Percentiles rank a stretch among this genome's conserved stretches.
Conservation (phyloP, 2,113 vertebrate species). For the Cynoglossus semilaevis region DNA sequence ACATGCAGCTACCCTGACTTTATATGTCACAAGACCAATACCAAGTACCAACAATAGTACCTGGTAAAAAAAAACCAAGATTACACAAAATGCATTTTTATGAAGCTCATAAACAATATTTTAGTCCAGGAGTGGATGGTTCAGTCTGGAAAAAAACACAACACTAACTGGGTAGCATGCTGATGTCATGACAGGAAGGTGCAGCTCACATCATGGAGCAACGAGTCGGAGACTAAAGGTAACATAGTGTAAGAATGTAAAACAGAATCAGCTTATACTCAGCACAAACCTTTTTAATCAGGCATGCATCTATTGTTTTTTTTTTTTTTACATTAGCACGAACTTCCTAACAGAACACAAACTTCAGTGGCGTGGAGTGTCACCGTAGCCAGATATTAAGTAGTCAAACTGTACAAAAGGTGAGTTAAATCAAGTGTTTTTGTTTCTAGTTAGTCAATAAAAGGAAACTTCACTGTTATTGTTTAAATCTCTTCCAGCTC, state of each 20-base stretch:
- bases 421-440: slow-evolving; percentile 1
- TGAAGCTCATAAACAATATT: too few relatives aligned
- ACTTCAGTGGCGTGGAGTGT: slow-evolving; percentile 12
- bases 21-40: slow-evolving; percentile 45
- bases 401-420: slow-evolving; percentile 17
- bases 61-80: too few relatives aligned
- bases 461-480: neutral
- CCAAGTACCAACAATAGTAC: too few relatives aligned
- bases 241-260: slow-evolving; percentile 13
- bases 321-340: slow-evolving; percentile 16
- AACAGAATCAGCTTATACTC: too few relatives aligned
- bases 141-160: neutral
- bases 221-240: slow-evolving; percentile 11
- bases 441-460: neutral
- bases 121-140: slow-evolving; percentile 4
- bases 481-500: neutral
- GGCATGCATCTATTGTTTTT: slow-evolving; percentile 8
- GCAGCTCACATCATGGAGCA: slow-evolving; percentile 20
- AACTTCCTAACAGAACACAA: slow-evolving; percentile 1
- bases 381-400: slow-evolving; percentile 11
- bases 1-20: slow-evolving; percentile 36
- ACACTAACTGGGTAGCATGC: slow-evolving; percentile 45
- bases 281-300: neutral
- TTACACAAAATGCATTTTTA: too few relatives aligned
- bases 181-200: slow-evolving; percentile 31